phyloP scores from a whole-genome alignment of 1,140 invertebrate species.

The Diorhabda carinulata region DNA sequence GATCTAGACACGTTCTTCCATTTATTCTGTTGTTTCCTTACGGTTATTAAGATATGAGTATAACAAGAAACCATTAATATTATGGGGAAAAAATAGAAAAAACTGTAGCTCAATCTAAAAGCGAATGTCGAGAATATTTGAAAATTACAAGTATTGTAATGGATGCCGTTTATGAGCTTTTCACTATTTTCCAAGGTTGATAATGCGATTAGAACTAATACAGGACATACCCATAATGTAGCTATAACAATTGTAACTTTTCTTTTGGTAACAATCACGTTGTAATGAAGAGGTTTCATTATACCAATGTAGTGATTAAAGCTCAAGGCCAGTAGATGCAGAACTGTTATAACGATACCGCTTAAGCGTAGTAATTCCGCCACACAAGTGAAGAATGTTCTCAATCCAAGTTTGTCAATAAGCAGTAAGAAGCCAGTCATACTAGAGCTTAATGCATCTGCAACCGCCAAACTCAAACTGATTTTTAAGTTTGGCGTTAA shows the following conservation, averaged over 20 bases:
- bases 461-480: slow-evolving; percentile 57
- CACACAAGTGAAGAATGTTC: slow-evolving; percentile 18
- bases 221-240: slow-evolving; percentile 55
- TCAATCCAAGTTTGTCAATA: slow-evolving; percentile 49
- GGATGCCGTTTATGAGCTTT: slow-evolving; percentile 15
- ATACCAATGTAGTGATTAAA: slow-evolving; percentile 65
- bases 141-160: slow-evolving; percentile 7
- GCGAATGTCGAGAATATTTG: slow-evolving; percentile 27
- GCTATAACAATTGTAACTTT: slow-evolving; percentile 46
- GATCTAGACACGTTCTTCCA: slow-evolving; percentile 48
- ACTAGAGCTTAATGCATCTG: slow-evolving; percentile 56
- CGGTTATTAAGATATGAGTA: slow-evolving; percentile 57
- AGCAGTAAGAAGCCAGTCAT: slow-evolving; percentile 52
- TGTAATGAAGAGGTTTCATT: slow-evolving; percentile 60
- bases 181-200: slow-evolving; percentile 34
- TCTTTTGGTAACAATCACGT: slow-evolving; percentile 53
- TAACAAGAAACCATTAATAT: slow-evolving; percentile 58
- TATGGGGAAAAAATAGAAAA: slow-evolving; percentile 52
- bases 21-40: slow-evolving; percentile 52
- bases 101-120: slow-evolving; percentile 52
- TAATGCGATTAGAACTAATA: slow-evolving; percentile 55
- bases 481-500: slow-evolving; percentile 59
- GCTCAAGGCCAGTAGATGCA: slow-evolving; percentile 63
- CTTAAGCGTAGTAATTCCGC: slow-evolving; percentile 27
- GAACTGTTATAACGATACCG: slow-evolving; percentile 55